A percentile compares a stretch with the other conserved stretches of the same genome.
phyloP scores from a whole-genome alignment of 2,888 invertebrate genomes.

The Epinotia bilunana region DNA sequence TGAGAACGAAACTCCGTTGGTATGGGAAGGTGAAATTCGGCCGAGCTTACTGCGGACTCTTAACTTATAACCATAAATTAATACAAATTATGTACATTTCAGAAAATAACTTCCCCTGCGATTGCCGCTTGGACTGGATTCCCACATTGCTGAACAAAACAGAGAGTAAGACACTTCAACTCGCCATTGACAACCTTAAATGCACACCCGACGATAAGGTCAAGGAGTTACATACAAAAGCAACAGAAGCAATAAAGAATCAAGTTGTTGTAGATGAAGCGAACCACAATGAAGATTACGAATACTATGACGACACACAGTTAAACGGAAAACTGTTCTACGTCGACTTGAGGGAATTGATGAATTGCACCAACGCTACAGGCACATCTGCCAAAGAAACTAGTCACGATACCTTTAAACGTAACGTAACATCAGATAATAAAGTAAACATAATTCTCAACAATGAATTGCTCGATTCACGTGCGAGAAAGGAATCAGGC shows the following conservation, averaged over 20 bases:
- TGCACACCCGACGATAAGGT: slow-evolving; percentile 66
- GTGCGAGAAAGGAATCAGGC: slow-evolving; percentile 46
- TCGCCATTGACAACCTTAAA: slow-evolving; percentile 71
- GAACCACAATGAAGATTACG: slow-evolving; percentile 63
- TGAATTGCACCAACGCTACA: slow-evolving; percentile 62
- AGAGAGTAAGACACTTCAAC: slow-evolving; percentile 62
- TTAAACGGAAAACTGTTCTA: slow-evolving; percentile 77
- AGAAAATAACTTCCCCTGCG: slow-evolving; percentile 76
- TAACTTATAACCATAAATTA: neutral
- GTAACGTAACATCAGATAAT: slow-evolving; percentile 12
- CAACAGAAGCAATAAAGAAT: slow-evolving; percentile 61
- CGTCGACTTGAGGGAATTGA: slow-evolving; percentile 68
- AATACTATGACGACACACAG: slow-evolving; percentile 77
- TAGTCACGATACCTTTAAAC: slow-evolving; percentile 41
- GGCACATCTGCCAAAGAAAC: slow-evolving; percentile 46
- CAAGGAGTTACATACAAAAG: slow-evolving; percentile 65
- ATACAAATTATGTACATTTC: slow-evolving; percentile 52
- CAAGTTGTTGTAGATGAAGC: slow-evolving; percentile 59
- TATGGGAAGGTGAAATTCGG: too few species aligned
- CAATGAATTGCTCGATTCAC: slow-evolving; percentile 52
- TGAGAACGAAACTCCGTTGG: too few species aligned
- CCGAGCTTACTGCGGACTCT: too few species aligned
- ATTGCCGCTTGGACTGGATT: slow-evolving; percentile 76
- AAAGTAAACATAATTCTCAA: slow-evolving; percentile 45
- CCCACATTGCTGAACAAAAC: slow-evolving; percentile 69